Percentiles rank a stretch among this genome's conserved stretches.
phyloP scores from a whole-genome alignment of 2,888 invertebrate species.

The Lobophora halterata region DNA sequence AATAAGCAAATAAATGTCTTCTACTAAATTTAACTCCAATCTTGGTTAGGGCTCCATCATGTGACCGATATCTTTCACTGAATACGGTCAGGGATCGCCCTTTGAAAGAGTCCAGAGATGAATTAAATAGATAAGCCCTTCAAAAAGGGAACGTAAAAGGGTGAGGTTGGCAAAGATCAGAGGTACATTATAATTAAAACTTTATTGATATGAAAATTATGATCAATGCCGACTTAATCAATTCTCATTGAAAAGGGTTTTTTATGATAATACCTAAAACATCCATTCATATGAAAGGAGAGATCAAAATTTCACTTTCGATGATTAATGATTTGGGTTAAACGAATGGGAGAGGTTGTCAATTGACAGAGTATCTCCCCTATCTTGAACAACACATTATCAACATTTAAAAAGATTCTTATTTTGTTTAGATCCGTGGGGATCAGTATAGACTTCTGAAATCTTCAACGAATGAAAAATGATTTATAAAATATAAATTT shows the following conservation, averaged over 20 bases:
- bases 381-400: conserved; percentile 54
- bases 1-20: conserved; percentile 76
- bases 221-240: too few relatives aligned
- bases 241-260: not conserved
- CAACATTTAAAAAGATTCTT: conserved; percentile 42
- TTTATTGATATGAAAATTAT: too few relatives aligned
- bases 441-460: conserved; percentile 39
- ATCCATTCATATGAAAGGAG: conserved; percentile 36
- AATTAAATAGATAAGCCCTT: conserved; percentile 75
- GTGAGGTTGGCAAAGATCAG: conserved; percentile 35
- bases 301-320: conserved; percentile 47
- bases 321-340: conserved; percentile 74
- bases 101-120: conserved; percentile 75
- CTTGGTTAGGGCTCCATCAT: conserved; percentile 66
- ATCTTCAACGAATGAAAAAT: conserved; percentile 48
- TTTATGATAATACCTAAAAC: conserved; percentile 1
- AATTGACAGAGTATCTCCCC: conserved; percentile 63
- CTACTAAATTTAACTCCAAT: conserved; percentile 78
- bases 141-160: conserved; percentile 64
- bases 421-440: conserved; percentile 54
- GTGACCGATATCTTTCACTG: conserved; percentile 71
- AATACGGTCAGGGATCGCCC: conserved; percentile 71
- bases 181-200: conserved; percentile 14
- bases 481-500: conserved; percentile 35
- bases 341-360: conserved; percentile 63